These are phyloP conservation scores for Scaptomyza pallida DNA, from an alignment of 1,140 invertebrate species.

Conservation along the genomic window DNA sequence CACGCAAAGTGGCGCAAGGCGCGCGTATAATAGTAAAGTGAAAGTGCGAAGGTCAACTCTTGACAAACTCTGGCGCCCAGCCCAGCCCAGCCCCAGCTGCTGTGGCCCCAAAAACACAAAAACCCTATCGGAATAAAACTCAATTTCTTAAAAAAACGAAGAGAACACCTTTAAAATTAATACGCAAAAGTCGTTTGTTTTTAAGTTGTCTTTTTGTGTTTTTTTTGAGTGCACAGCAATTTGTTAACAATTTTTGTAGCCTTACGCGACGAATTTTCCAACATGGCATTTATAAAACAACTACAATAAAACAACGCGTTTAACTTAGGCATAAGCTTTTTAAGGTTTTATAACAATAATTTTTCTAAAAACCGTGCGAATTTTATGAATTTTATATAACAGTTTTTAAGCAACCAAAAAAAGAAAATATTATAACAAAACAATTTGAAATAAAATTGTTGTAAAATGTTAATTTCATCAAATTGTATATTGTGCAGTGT, in stretches of 20 bases:
- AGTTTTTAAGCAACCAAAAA: constrained; percentile 32
- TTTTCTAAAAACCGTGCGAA: constrained; percentile 11
- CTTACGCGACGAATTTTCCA: constrained; percentile 62
- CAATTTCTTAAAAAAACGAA: constrained; percentile 14
- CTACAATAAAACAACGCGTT: constrained; percentile 58
- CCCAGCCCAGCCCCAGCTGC: constrained; percentile 63
- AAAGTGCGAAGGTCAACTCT: constrained; percentile 80
- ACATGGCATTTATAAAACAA: constrained; percentile 62
- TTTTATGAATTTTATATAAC: constrained; percentile 57
- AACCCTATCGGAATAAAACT: constrained; percentile 11
- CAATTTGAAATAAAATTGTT: background rate
- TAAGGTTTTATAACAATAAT: constrained; percentile 34
- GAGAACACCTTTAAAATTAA: constrained; percentile 23
- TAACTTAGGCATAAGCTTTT: constrained; percentile 56
- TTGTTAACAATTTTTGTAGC: constrained; percentile 43
- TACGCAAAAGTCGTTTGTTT: constrained; percentile 3
- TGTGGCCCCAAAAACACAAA: constrained; percentile 33
- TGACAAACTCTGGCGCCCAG: constrained; percentile 44
- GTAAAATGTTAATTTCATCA: constrained; percentile 16
- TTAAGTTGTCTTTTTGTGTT: too few relatives aligned
- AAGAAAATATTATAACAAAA: background rate
- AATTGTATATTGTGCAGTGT: constrained; percentile 19
- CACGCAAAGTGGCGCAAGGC: constrained; percentile 55
- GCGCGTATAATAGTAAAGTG: constrained; percentile 72
- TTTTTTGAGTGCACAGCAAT: constrained; percentile 46